A percentile compares a stretch with the other conserved stretches of the same genome.
These are phyloP conservation scores for Scomberomorus guttatus DNA, from an alignment of 2,797 vertebrate genomes.

Conservation along the genomic window DNA sequence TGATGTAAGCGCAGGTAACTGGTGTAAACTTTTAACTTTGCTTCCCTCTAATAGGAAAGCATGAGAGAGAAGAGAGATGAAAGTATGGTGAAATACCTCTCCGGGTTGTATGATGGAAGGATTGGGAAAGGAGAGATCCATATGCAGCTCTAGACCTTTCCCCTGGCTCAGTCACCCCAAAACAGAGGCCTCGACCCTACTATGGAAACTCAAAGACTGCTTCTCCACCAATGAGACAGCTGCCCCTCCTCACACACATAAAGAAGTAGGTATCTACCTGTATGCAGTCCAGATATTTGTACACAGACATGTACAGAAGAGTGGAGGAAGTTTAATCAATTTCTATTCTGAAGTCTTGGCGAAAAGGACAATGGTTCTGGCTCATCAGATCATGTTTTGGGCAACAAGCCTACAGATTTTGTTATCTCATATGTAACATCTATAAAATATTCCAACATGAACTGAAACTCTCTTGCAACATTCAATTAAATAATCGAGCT, in stretches of 20 bases:
- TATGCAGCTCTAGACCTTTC: constrained; percentile 83
- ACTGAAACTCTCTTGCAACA: neutral
- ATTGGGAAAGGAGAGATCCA: constrained; percentile 87
- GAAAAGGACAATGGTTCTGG: neutral
- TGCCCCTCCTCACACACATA: constrained; percentile 77
- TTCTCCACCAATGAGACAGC: constrained; percentile 90
- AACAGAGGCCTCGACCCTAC: constrained; percentile 89
- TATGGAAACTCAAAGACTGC: constrained; percentile 95
- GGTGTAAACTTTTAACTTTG: constrained; percentile 26
- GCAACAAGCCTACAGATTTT: neutral
- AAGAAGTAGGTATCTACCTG: constrained; percentile 83
- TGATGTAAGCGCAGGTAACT: neutral
- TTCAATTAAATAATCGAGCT: neutral
- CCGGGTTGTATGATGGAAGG: constrained; percentile 93
- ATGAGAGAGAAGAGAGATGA: constrained; percentile 90
- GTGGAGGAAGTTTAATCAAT: neutral
- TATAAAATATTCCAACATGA: neutral
- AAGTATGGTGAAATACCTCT: constrained; percentile 88
- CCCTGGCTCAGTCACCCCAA: constrained; percentile 89
- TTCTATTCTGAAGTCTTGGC: neutral
- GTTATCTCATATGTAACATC: neutral
- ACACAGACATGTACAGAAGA: neutral
- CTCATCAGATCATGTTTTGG: neutral
- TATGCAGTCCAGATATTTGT: neutral
- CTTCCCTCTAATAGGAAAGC: constrained; percentile 81